phyloP scores from a whole-genome alignment of 2,113 vertebrate species.

The Aldabrachelys gigantea region DNA sequence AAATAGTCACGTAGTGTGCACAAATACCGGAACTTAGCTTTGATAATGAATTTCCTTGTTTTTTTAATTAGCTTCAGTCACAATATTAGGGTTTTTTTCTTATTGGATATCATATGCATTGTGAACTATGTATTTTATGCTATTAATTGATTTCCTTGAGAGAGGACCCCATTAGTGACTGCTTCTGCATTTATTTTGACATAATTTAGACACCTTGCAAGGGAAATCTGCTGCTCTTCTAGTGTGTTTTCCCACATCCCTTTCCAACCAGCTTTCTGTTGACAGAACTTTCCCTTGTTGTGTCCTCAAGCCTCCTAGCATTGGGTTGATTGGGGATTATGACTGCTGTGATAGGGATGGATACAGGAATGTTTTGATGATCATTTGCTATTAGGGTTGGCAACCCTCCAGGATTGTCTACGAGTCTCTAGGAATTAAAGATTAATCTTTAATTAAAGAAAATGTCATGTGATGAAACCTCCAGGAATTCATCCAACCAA shows the following conservation, averaged over 20 bases:
- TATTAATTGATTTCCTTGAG: background rate
- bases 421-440: too few relatives aligned
- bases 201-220: background rate
- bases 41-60: background rate
- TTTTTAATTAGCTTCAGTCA: background rate
- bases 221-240: background rate
- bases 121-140: background rate
- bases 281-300: background rate
- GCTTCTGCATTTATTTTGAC: background rate
- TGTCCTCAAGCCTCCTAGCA: background rate
- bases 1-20: background rate
- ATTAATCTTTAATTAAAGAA: too few relatives aligned
- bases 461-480: too few relatives aligned
- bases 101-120: background rate
- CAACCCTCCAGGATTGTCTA: too few relatives aligned
- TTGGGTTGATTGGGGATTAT: background rate
- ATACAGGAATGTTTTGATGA: background rate
- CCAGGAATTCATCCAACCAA: too few relatives aligned
- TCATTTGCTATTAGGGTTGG: background rate
- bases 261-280: background rate
- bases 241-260: background rate
- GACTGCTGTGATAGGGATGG: background rate
- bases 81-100: background rate
- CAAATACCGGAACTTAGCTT: background rate
- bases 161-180: background rate